A percentile compares a stretch with the other conserved stretches of the same genome.
Conservation (phyloP, 2,797 vertebrate genomes). For the Taeniopygia guttata region DNA sequence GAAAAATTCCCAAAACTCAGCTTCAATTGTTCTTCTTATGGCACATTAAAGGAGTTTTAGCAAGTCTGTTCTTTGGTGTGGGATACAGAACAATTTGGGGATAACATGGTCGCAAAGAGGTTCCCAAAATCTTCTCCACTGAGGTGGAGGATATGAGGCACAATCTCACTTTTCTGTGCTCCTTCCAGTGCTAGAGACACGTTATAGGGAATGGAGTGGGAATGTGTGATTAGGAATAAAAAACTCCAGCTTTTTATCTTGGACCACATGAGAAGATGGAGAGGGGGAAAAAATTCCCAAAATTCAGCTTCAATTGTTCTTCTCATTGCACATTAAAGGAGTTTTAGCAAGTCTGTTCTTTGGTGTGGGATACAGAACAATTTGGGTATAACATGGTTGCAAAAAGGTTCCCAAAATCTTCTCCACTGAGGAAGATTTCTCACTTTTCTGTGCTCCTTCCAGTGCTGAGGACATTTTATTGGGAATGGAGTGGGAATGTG, state of each 20-base stretch:
- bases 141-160: too few species aligned
- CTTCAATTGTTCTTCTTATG: not conserved
- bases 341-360: not conserved
- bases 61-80: rapidly evolving
- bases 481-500: too few species aligned
- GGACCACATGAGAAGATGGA: too few species aligned
- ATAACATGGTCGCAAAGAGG: not conserved
- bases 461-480: too few species aligned
- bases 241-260: not conserved
- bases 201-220: not conserved
- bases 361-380: not conserved
- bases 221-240: not conserved
- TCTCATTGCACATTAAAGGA: not conserved
- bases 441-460: too few species aligned
- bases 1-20: not conserved
- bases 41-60: not conserved
- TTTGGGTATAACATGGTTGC: not conserved
- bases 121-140: not conserved
- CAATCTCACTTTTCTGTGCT: not conserved
- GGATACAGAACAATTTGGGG: not conserved
- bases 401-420: not conserved
- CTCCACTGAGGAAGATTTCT: too few species aligned
- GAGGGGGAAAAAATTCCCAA: not conserved
- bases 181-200: rapidly evolving
- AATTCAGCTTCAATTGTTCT: not conserved